Conservation (phyloP, 2,888 invertebrate genomes). For the Geotrupes spiniger region DNA sequence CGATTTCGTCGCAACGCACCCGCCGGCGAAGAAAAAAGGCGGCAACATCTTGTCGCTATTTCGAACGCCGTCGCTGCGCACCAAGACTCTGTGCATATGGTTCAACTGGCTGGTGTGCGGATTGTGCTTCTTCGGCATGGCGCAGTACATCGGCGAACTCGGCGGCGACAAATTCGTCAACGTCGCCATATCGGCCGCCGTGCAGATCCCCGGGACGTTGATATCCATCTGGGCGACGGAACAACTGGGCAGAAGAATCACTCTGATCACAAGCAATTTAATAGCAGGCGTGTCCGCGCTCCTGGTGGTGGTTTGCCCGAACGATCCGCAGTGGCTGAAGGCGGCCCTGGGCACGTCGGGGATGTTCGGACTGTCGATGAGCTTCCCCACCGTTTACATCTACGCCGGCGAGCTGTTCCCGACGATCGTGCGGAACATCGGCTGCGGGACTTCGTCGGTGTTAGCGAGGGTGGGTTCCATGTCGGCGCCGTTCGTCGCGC, state of each 20-base stretch:
- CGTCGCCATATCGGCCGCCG: conserved; percentile 74
- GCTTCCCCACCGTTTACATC: conserved; percentile 83
- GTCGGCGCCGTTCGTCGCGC: conserved; percentile 77
- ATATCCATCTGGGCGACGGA: conserved; percentile 63
- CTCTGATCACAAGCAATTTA: conserved; percentile 64
- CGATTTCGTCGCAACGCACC: conserved; percentile 28
- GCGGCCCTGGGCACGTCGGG: conserved; percentile 69
- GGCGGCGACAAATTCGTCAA: conserved; percentile 81
- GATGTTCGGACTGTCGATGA: conserved; percentile 77
- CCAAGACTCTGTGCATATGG: conserved; percentile 69
- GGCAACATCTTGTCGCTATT: conserved; percentile 62
- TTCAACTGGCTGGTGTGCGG: conserved; percentile 84
- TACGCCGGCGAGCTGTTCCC: conserved; percentile 88
- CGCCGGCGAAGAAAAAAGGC: conserved; percentile 8
- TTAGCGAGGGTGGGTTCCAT: conserved; percentile 84
- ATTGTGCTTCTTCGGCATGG: conserved; percentile 85
- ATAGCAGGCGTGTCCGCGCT: conserved; percentile 65
- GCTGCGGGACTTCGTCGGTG: conserved; percentile 82
- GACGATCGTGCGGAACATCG: conserved; percentile 83
- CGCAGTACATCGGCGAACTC: conserved; percentile 77
- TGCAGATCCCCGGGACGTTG: conserved; percentile 59
- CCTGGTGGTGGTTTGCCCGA: conserved; percentile 57
- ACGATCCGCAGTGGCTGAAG: conserved; percentile 55
- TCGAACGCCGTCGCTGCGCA: conserved; percentile 65
- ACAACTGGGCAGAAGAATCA: conserved; percentile 66